A percentile compares a stretch with the other conserved stretches of the same genome.
Conservation (phyloP, 2,888 invertebrate genomes). For the Busseola fusca region DNA sequence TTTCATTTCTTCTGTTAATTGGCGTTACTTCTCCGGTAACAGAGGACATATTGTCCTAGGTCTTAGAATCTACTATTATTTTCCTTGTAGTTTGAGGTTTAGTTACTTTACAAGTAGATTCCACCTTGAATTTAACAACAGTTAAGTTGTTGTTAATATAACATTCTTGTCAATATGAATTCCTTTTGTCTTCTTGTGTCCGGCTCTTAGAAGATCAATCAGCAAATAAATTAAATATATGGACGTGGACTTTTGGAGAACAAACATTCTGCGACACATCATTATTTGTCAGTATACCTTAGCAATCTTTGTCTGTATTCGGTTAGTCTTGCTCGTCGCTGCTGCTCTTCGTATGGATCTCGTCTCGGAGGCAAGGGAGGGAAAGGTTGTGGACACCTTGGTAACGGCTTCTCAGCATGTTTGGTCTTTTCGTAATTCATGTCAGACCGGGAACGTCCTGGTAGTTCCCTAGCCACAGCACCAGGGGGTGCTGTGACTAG, state of each 20-base stretch:
- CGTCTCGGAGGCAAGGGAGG: slow-evolving; percentile 59
- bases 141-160: not conserved
- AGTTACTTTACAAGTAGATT: no score
- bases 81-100: no score
- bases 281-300: slow-evolving; percentile 72
- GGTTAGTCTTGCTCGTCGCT: slow-evolving; percentile 58
- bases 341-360: slow-evolving; percentile 72
- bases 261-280: slow-evolving; percentile 50
- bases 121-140: no score
- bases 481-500: no score
- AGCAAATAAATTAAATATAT: slow-evolving; percentile 59
- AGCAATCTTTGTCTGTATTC: slow-evolving; percentile 72
- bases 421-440: slow-evolving; percentile 7
- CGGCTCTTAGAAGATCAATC: slow-evolving; percentile 58
- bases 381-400: not conserved
- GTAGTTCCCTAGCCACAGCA: slow-evolving; percentile 67
- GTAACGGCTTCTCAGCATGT: slow-evolving; percentile 51
- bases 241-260: slow-evolving; percentile 28
- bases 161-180: no score
- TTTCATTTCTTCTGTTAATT: not conserved
- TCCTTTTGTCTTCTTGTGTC: no score
- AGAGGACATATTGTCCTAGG: no score
- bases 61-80: not conserved
- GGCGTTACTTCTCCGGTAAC: not conserved
- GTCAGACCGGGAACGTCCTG: slow-evolving; percentile 14